Evolutionary conservation across 2,113 vertebrate genomes (phyloP), one percentile per base, ranked within the genome.

Genomic region (Blennius ocellaris): DNA sequence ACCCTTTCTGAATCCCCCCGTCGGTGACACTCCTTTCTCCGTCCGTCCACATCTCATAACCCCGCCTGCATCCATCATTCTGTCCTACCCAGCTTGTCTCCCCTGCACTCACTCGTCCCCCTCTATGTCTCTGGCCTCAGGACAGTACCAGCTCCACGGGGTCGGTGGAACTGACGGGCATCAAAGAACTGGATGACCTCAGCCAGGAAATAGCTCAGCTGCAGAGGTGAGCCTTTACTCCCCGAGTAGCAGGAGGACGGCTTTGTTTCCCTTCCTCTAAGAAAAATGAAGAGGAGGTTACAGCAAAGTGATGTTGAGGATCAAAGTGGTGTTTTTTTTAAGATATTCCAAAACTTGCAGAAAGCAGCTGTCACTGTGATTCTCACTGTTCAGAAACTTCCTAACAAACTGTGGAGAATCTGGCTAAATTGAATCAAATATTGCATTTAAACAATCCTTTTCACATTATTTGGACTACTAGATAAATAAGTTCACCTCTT

Each of bases 151-250:
- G 94, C 82, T 93, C 95, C 10, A 87, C 95, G 6, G 95, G 93
- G 15, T 94, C 96, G 0, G 95, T 91, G 12, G 97, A 99, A 77
- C 93, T 96, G 69, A 96, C 94, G 1, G 98, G 97, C 1, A 94
- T 95, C 89, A 99, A 98, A 89, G 97, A 99, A 67, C 94, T 99
- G 8, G 97, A 98, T 76, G 96, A 97, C 66, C 95, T 99, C 37
- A 96, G 94, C 74, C 95, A 97, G 82, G 97, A 99, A 93, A 96
- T 99, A n/a, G 93, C 95, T 48, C 96, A 97, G 86, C 90, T 99
- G 74, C 97, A 99, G 89, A 96, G 97, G 97, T 99, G 86, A 93
- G 89, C 75, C 57, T 44, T 66, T 54, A 66, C 52, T 68, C 69
- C 66, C 80, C 21, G 66, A 58, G 62, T 54, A 62, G 53, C 80